These are phyloP conservation scores for Polypterus bichir DNA, from an alignment of 2,113 vertebrate genomes.

Conservation along the genomic window DNA sequence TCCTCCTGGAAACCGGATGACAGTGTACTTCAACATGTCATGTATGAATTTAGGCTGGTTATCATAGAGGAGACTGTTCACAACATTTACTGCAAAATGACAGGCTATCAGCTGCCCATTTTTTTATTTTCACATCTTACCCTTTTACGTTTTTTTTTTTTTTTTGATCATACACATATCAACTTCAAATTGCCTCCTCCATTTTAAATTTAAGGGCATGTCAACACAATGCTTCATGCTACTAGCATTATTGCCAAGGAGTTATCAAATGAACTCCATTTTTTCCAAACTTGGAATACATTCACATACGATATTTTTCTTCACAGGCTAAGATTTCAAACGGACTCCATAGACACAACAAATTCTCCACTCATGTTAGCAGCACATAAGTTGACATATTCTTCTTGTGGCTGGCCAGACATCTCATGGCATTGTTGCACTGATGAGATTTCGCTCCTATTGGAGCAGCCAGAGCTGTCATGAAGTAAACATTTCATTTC, in stretches of 20 bases:
- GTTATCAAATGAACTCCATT: not conserved
- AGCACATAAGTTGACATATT: constrained; percentile 13
- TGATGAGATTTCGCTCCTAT: constrained; percentile 20
- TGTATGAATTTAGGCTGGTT: too few relatives aligned
- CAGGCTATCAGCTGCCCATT: too few relatives aligned
- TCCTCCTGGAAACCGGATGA: not conserved
- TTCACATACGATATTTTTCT: not conserved
- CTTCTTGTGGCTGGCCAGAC: constrained; percentile 8
- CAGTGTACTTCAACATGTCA: too few relatives aligned
- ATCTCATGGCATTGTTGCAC: constrained; percentile 5
- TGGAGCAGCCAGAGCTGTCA: constrained; percentile 38
- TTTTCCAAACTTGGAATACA: not conserved
- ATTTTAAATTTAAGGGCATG: not conserved
- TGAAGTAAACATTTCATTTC: constrained; percentile 28
- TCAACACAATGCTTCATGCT: not conserved
- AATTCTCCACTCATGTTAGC: constrained; percentile 26
- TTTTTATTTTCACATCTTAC: not conserved
- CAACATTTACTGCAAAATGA: too few relatives aligned
- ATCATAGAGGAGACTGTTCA: too few relatives aligned
- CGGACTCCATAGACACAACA: constrained; percentile 37
- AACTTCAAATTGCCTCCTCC: too few relatives aligned
- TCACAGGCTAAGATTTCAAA: constrained; percentile 23
- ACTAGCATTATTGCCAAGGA: not conserved
- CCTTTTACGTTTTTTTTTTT: not conserved
- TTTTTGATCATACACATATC: not conserved